These are phyloP conservation scores for Branchipolynoe longqiensis DNA, from an alignment of 2,888 invertebrate species.

Conservation along the genomic window DNA sequence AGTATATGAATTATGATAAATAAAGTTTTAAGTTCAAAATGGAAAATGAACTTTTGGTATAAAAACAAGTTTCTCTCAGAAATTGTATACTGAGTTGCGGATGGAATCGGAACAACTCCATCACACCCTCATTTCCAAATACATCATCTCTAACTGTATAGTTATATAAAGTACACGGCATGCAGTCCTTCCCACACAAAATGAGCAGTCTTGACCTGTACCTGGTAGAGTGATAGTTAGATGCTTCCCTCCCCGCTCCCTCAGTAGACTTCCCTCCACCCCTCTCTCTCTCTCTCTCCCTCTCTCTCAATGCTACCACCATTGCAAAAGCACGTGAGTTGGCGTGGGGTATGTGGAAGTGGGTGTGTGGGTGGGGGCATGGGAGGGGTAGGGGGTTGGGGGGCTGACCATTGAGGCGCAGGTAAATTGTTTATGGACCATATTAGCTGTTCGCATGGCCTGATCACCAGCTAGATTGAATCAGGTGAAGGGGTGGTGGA, in stretches of 20 bases:
- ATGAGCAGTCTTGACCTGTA: no score
- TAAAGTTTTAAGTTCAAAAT: no score
- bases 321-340: not conserved
- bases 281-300: constrained; percentile 4
- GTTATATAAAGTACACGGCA: no score
- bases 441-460: constrained; percentile 27
- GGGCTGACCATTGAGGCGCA: not conserved
- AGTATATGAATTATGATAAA: no score
- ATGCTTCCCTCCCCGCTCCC: not conserved
- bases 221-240: no score
- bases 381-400: not conserved
- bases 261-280: not conserved
- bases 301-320: not conserved
- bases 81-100: not conserved
- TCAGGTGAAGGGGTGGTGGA: not conserved
- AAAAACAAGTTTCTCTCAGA: no score
- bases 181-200: no score
- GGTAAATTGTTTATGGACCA: constrained; percentile 43
- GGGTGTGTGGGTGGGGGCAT: no score
- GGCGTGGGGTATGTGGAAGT: no score
- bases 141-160: not conserved
- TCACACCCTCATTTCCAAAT: no score
- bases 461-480: constrained; percentile 40
- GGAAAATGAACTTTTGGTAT: no score
- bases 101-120: no score